These are phyloP conservation scores for Uropetala carovei DNA, from an alignment of 2,888 invertebrate genomes.

Conservation along the genomic window DNA sequence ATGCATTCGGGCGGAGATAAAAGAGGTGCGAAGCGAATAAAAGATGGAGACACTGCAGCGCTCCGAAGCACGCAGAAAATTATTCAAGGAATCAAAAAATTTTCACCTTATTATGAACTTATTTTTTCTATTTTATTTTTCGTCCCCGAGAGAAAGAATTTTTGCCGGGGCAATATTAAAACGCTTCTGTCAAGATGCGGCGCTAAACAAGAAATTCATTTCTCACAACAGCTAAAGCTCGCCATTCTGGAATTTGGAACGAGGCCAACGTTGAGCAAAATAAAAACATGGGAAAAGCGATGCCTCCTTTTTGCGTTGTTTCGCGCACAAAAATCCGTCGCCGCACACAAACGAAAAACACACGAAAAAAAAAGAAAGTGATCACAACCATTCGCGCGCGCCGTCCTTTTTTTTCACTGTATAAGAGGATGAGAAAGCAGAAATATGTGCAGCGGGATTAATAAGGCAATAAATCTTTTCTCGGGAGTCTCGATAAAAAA, in stretches of 20 bases:
- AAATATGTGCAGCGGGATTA: not conserved
- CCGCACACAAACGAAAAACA: not conserved
- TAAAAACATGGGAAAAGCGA: not conserved
- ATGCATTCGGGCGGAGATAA: too few relatives aligned
- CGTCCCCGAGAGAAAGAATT: too few relatives aligned
- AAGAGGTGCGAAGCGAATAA: too few relatives aligned
- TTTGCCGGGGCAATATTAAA: too few relatives aligned
- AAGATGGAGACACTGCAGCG: too few relatives aligned
- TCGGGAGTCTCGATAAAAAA: not conserved
- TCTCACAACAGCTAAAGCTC: not conserved
- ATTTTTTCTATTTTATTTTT: too few relatives aligned
- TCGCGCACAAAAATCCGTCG: not conserved
- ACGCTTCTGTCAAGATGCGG: not conserved
- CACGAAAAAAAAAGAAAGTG: not conserved
- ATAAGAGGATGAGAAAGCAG: not conserved
- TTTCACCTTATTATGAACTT: too few relatives aligned
- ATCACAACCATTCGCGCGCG: not conserved
- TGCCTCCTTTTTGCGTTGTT: not conserved
- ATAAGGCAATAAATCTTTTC: conserved; percentile 1
- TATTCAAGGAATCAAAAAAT: too few relatives aligned
- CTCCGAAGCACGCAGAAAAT: too few relatives aligned
- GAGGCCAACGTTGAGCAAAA: not conserved
- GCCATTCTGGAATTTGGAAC: not conserved
- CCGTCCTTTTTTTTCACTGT: not conserved
- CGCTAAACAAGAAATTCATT: not conserved